phyloP scores from a whole-genome alignment of 2,113 vertebrate genomes.

The human (Homo sapiens) region DNA sequence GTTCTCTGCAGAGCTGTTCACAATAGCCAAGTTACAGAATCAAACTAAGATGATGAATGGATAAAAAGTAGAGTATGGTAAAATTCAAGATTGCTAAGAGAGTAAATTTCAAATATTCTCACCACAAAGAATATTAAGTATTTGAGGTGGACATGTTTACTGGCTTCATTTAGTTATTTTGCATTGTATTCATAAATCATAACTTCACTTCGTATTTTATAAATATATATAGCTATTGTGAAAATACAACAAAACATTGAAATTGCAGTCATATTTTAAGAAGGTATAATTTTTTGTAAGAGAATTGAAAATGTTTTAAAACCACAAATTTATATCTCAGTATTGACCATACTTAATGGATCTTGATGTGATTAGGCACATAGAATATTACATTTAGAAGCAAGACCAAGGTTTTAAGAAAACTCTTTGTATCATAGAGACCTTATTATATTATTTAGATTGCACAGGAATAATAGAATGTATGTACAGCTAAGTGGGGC shows the following conservation, averaged over 20 bases:
- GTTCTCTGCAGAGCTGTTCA: background rate
- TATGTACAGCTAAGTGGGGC: background rate
- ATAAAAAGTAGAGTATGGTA: background rate
- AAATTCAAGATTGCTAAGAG: background rate
- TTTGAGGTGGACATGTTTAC: background rate
- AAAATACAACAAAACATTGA: background rate
- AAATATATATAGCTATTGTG: background rate
- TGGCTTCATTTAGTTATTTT: background rate
- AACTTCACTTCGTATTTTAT: background rate
- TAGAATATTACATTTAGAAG: constrained; percentile 13
- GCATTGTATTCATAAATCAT: background rate
- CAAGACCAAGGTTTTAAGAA: constrained; percentile 10
- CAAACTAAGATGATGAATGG: background rate
- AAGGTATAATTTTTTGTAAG: background rate
- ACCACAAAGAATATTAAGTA: background rate
- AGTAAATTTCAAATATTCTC: background rate
- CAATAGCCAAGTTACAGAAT: background rate
- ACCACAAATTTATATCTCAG: background rate
- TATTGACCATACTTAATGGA: background rate
- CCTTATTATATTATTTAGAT: constrained; percentile 40
- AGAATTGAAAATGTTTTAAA: constrained; percentile 2
- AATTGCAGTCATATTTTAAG: constrained; percentile 16
- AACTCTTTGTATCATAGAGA: background rate
- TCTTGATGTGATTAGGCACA: background rate
- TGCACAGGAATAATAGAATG: background rate